Conservation (phyloP, 2,113 vertebrate species). For the Hystrix cristata region DNA sequence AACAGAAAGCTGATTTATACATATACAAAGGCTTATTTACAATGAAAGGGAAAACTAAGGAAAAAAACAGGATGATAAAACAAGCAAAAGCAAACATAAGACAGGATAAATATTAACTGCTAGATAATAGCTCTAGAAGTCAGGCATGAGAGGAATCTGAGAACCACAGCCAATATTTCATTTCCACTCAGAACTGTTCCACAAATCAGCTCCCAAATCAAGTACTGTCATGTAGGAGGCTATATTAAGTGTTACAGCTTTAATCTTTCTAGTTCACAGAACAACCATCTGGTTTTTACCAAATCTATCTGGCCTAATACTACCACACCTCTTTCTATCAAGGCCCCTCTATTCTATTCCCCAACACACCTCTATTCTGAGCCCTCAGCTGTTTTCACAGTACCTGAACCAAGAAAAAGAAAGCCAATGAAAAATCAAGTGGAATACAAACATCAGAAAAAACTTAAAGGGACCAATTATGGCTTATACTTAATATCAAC, state of each 20-base stretch:
- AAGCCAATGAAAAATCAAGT: neutral
- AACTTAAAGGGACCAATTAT: neutral
- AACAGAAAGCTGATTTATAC: neutral
- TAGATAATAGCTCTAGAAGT: neutral
- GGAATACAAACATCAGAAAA: neutral
- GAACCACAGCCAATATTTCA: neutral
- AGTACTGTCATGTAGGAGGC: neutral
- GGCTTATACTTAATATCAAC: neutral
- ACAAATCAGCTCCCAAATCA: neutral
- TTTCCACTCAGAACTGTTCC: neutral
- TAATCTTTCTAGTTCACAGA: neutral
- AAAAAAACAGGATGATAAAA: neutral
- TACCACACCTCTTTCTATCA: neutral
- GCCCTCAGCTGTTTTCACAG: neutral
- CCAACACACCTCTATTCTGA: conserved; percentile 1
- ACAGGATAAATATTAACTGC: neutral
- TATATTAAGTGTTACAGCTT: neutral
- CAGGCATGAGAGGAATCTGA: neutral
- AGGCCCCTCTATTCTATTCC: neutral
- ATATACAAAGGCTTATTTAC: neutral
- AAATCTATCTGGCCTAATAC: neutral
- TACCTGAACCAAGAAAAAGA: neutral
- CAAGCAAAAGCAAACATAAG: neutral
- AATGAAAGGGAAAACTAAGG: neutral
- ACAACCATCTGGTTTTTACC: neutral